Base-by-base conservation (phyloP, 2,888 invertebrate genomes). In the Synanthedon andrenaeformis region DNA sequence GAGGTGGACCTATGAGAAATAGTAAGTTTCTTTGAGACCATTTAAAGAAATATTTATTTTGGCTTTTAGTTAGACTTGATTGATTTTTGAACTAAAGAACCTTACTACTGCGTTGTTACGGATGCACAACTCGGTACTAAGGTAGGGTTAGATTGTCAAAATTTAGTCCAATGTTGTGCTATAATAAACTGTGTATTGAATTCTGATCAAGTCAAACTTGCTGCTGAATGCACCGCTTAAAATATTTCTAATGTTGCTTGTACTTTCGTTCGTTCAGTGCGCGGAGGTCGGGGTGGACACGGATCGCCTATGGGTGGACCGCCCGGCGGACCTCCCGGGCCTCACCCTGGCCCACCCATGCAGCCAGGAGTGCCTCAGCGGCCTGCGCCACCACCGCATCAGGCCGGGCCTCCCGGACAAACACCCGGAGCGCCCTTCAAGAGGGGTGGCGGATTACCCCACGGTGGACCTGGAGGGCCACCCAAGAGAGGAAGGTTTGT, bases 1-100 rank as follows among this genome's bases (percentile, higher is more conserved):
- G 85, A 42, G 79, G 85, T 42, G 85, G 85, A 51, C 83, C 84
- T 4, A 84, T 85, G 84, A 79, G 86, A 51, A 49, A 49, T 49
- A 49, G 23, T 45, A 17, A 52, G 19, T 19, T 52, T 45, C 10
- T 5, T 8, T 52, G 11, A 35, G 6, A 51, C n/a, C n/a, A 50
- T 50, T 17, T 35, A 45, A n/a, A 13, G 13, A 45, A 45, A 45
- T 45, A 45, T 14, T 14, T 10, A n/a, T 45, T 14, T 23, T 23
- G 23, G 4, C 23, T 3, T 23, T 45, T 45, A n/a, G 1, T 45
- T 6, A 13, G 48, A n/a, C 48, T 45, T 17, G 6, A 3, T 45
- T 45, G 14, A 10, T 17, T 35, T 23, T 35, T 14, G 14, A n/a
- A 45, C 10, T n/a, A 3, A 45, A 45, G 45, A 5, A 45, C 45